Base-by-base conservation (phyloP, 2,888 invertebrate species). In the Rapana venosa region DNA sequence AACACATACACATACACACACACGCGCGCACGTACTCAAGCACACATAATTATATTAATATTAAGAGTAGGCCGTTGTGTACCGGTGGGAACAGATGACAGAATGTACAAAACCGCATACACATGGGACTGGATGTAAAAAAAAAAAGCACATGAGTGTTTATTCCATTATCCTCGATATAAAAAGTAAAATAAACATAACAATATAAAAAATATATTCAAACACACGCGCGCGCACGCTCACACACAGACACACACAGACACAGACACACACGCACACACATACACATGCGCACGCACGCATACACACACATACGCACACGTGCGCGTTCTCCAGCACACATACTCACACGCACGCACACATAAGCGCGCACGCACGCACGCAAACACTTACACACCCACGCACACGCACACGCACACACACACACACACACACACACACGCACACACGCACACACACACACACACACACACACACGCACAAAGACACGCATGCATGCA, bases 391-490 rank as follows among this genome's bases (percentile, higher is more conserved):
- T 13, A 66, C 66, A 66, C 26, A 66, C 66, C 2, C 66, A 66
- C 66, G 74, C 11, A 0, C 74, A 30, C 74, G 2, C 74, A 26
- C 30, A n/a, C 74, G n/a, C 74, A n/a, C 74, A n/a, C 74, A n/a
- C 74, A n/a, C 74, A n/a, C 74, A 74, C 74, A 30, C 74, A 74
- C 26, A 74, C 74, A 74, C 47, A 84, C 84, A 26, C 84, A 84
- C 47, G 4, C 84, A 84, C 47, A 84, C 84, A 47, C 84, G 8
- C 56, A 84, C 56, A 47, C 8, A 56, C 84, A 56, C 56, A 47
- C 84, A 84, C 56, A 22, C 83, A 81, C 35, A 35, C 2, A 56
- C 47, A 47, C 15, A 22, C 32, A 36, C 22, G 22, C 47, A 20
- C 22, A 74, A 22, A 74, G 11, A 61, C 61, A 61, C 17, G 17